phyloP scores from a whole-genome alignment of 2,888 invertebrate species.

The Melieria omissa region DNA sequence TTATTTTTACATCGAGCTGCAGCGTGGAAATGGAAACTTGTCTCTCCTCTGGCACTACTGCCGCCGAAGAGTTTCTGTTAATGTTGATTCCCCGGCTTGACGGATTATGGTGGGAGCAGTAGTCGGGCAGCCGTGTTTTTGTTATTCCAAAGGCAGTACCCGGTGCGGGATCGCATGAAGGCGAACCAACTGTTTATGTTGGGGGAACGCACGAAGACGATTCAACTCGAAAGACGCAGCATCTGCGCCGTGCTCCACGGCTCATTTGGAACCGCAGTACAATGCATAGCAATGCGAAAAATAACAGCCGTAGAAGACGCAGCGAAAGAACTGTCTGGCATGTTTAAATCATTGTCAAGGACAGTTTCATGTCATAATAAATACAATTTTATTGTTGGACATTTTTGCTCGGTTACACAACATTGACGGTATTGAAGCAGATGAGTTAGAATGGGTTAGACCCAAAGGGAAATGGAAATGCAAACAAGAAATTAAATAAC shows the following conservation, averaged over 20 bases:
- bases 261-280: no score
- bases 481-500: neutral
- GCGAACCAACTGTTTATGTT: no score
- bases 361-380: conserved; percentile 31
- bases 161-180: neutral
- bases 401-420: neutral
- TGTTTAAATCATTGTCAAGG: conserved; percentile 48
- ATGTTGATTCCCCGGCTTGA: no score
- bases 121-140: no score
- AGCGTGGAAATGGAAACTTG: conserved; percentile 29
- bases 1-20: conserved; percentile 38
- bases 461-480: neutral
- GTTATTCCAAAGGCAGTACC: no score
- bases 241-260: no score
- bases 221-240: no score
- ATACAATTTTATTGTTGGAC: neutral
- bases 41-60: neutral
- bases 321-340: neutral
- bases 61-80: no score
- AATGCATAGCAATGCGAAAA: no score
- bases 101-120: no score
- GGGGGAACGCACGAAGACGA: no score
- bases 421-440: neutral
- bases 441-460: neutral
- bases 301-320: no score